Percentiles rank a stretch among this genome's conserved stretches.
phyloP scores from a whole-genome alignment of 2,888 invertebrate species.

The Leptothorax acervorum region DNA sequence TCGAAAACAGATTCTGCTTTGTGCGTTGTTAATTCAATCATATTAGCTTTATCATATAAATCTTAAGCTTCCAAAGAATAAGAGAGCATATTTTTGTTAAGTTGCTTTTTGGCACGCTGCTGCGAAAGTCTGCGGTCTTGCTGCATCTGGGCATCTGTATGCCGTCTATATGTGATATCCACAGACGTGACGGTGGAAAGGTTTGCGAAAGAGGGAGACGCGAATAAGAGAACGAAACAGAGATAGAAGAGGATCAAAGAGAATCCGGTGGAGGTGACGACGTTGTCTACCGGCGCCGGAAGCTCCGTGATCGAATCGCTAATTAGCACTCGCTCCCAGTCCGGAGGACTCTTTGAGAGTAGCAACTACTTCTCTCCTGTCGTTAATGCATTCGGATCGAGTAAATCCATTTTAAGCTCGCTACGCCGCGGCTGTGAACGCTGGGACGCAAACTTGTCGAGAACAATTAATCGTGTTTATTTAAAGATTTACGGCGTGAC shows the following conservation, averaged over 20 bases:
- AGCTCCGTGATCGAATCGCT: conserved; percentile 74
- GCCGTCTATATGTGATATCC: conserved; percentile 25
- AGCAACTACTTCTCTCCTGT: conserved; percentile 63
- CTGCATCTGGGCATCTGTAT: conserved; percentile 9
- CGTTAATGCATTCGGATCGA: conserved; percentile 75
- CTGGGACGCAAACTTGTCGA: conserved; percentile 61
- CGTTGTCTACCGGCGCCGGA: conserved; percentile 71
- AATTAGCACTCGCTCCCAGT: conserved; percentile 70
- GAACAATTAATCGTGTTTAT: conserved; percentile 71
- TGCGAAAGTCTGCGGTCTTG: conserved; percentile 13
- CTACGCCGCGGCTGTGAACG: conserved; percentile 56
- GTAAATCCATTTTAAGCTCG: conserved; percentile 73
- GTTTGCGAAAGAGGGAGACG: conserved; percentile 50
- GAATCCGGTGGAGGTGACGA: conserved; percentile 67
- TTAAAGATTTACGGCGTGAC: conserved; percentile 63
- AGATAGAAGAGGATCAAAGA: conserved; percentile 72
- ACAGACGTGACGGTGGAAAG: conserved; percentile 44
- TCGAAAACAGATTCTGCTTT: not conserved
- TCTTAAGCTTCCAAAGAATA: conserved; percentile 38
- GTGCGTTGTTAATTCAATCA: not conserved
- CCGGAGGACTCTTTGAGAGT: conserved; percentile 70
- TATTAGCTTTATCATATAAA: conserved; percentile 43
- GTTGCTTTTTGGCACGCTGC: conserved; percentile 26
- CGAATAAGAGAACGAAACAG: conserved; percentile 69
- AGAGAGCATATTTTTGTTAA: conserved; percentile 20